Base-by-base conservation (phyloP, 2,888 invertebrate species). In the Epistrophe eligans region DNA sequence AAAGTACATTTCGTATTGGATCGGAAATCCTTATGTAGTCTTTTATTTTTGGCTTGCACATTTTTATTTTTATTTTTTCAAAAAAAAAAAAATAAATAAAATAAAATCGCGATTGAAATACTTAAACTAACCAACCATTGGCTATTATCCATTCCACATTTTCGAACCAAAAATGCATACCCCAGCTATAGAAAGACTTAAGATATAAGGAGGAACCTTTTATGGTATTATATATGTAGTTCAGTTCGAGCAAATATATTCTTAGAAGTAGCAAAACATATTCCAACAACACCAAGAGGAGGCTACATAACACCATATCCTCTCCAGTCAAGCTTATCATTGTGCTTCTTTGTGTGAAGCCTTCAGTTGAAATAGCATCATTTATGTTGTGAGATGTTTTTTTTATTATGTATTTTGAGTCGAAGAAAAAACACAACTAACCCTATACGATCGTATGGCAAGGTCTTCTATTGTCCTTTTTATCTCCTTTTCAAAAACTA, bases 341-440 rank as follows among this genome's bases (percentile, higher is more conserved):
- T 71, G 70, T 32, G 17, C n/a, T 64, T 76, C 62, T 45, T 35
- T 73, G 73, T 80, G 58, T 48, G 66, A 67, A 74, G 74, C 32
- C 58, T 67, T 80, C 32, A 72, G 43, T 70, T 67, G 43, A 43
- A 50, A 70, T 58, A 28, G 58, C 52, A 71, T 52, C 58, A 43
- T 43, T 28, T 50, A 64, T 66, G 35, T 66, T 52, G 43, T 52
- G 38, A 64, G 57, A 71, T 71, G 77, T 28, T 43, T 77, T 80
- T 80, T 80, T 77, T 24, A n/a, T 81, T 82, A 77, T 77, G 64
- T 64, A 77, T 60, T 52, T 62, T 35, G 19, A 35, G 11, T 66
- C 19, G 13, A 15, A 76, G 15, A 62, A 58, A 17, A 67, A 52
- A 35, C 35, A n/a, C 15, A 45, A 28, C 45, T 17, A 64, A 45